Conservation (phyloP, 2,797 vertebrate species). For the Echeneis naucrates region DNA sequence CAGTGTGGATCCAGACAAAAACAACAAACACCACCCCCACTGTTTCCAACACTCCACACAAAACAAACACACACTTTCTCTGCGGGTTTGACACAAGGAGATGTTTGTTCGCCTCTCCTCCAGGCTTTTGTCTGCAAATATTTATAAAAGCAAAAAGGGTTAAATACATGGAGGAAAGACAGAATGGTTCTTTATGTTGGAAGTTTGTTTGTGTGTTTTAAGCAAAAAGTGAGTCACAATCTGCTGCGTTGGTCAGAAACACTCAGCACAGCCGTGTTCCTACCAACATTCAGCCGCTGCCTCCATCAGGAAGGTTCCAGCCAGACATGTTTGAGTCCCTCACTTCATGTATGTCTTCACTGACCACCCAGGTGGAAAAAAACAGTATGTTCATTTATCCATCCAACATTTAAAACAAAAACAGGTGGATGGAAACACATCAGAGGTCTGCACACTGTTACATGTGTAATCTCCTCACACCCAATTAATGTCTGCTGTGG, state of each 20-base stretch:
- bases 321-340: no score
- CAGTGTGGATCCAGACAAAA: constrained; percentile 5
- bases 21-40: constrained; percentile 23
- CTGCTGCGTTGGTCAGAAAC: background rate
- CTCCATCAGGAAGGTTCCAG: no score
- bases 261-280: no score
- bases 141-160: constrained; percentile 10
- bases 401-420: background rate
- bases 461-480: constrained; percentile 7
- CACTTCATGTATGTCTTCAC: no score
- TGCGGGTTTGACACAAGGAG: constrained; percentile 27
- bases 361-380: no score
- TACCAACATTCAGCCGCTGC: no score
- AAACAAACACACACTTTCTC: background rate
- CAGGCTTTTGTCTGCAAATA: constrained; percentile 21
- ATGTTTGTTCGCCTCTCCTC: constrained; percentile 34
- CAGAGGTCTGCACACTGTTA: constrained; percentile 12
- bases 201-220: background rate
- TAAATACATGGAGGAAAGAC: constrained; percentile 10
- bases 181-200: background rate
- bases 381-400: no score
- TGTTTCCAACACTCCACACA: constrained; percentile 13
- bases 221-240: background rate
- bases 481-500: constrained; percentile 47
- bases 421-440: background rate